phyloP scores from a whole-genome alignment of 2,113 vertebrate species.

The Phodopus roborovskii region DNA sequence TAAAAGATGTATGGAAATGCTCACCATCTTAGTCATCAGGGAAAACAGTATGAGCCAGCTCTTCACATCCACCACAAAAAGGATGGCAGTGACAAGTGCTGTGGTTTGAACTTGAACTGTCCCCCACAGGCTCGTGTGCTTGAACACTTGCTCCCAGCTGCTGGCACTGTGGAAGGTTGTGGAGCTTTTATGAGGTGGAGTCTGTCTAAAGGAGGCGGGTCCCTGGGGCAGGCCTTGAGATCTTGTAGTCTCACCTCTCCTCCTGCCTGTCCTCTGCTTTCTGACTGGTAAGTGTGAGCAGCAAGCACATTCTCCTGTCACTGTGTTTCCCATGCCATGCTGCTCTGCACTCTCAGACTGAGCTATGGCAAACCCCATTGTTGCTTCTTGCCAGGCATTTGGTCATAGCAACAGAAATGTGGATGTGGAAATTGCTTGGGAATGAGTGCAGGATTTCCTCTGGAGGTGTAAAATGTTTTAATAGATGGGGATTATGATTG shows the following conservation, averaged over 20 bases:
- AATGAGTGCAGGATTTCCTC: neutral
- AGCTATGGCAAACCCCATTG: neutral
- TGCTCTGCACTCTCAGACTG: neutral
- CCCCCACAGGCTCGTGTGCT: neutral
- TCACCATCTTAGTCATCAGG: neutral
- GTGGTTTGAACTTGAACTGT: neutral
- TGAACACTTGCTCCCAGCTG: neutral
- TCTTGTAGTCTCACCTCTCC: neutral
- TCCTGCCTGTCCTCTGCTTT: neutral
- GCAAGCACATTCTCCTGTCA: neutral
- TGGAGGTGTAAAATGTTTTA: neutral
- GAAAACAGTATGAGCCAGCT: neutral
- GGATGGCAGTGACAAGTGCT: neutral
- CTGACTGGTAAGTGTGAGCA: neutral
- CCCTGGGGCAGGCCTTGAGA: neutral
- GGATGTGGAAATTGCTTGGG: accelerated
- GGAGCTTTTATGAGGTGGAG: neutral
- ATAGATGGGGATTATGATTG: neutral
- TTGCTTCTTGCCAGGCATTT: neutral
- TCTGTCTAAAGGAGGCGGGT: too few relatives aligned
- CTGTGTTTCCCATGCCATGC: neutral
- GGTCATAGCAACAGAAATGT: neutral
- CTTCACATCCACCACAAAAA: accelerated
- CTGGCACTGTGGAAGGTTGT: neutral
- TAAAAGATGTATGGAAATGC: neutral